Conservation (phyloP, 2,888 invertebrate species). For the Agrilus mali region DNA sequence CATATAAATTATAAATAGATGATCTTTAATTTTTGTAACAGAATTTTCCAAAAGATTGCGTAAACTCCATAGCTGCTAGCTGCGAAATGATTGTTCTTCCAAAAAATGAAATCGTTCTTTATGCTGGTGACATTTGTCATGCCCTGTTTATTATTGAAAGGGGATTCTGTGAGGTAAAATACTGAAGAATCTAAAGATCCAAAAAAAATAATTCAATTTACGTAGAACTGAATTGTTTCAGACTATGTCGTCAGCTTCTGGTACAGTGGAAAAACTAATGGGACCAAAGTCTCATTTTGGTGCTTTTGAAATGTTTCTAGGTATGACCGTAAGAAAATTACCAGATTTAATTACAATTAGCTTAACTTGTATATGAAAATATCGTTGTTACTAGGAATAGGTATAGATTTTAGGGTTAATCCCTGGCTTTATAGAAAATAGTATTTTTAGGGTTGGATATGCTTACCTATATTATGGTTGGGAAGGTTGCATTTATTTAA, state of each 20-base stretch:
- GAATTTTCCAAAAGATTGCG: constrained; percentile 2
- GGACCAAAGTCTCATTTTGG: constrained; percentile 13
- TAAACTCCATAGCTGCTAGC: constrained; percentile 11
- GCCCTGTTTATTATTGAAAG: constrained; percentile 17
- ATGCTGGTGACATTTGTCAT: constrained; percentile 15
- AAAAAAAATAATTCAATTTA: not conserved
- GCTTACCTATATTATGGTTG: no score
- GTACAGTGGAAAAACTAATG: constrained; percentile 12
- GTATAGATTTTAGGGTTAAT: no score
- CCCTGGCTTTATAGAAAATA: no score
- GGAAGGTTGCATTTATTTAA: no score
- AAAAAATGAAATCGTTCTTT: constrained; percentile 16
- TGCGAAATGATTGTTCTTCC: constrained; percentile 11
- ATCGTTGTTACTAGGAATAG: no score
- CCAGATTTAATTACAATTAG: not conserved
- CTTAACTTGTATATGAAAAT: no score
- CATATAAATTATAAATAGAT: no score
- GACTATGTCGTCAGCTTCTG: constrained; percentile 14
- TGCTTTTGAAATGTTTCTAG: constrained; percentile 16
- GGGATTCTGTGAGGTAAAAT: constrained; percentile 18
- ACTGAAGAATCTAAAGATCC: not conserved
- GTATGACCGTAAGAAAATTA: constrained; percentile 7
- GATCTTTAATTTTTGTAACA: not conserved
- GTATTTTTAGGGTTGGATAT: no score
- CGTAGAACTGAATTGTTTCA: constrained; percentile 3